Evolutionary conservation across 2,113 vertebrate species (phyloP), one percentile per base, ranked within the genome.

Genomic region (Thoracochromis brauschi): DNA sequence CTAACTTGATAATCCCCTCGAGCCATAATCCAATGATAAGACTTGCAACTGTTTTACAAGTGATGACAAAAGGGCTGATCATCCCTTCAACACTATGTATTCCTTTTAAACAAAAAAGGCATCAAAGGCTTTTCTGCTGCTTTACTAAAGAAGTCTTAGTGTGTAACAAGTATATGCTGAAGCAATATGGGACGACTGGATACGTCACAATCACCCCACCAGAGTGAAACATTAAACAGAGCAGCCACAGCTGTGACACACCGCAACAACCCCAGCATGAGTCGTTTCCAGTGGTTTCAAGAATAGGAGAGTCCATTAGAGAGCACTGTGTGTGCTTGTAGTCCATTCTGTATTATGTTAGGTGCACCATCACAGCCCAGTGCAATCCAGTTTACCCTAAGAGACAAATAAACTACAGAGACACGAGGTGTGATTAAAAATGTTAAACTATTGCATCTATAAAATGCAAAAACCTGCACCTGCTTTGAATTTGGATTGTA

Each of bases 1-100:
- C 80, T 65, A 17, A 79, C 45, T 33, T 68, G 49, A 89, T 93
- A 92, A 93, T 91, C 91, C 81, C 31, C 81, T 83, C 19, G 0
- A 73, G 80, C 86, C 33, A 16, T 94, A 94, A 95, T 94, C 93
- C 84, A 86, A 33, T 79, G 45, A 86, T 85, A 53, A 83, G 60
- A 65, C 80, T 84, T 45, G 60, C 80, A 26, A 29, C 24, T 87
- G 57, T 87, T 82, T 49, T 33, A 58, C 51, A 82, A 5, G 63
- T 13, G 3, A 8, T 29, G 47, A 82, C 73, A 86, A 65, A 55
- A 35, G 63, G 9, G 54, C 58, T 87, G 82, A 81, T 73, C 53
- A 54, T 38, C 85, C 40, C 9, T 38, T 65, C 54, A 12, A 31
- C n/a, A 4, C 38, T 54, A n/a, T 38, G 63, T 19, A 33, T 14